Evolutionary conservation across 2,797 vertebrate species (phyloP).

Genomic region (Falco concolor): DNA sequence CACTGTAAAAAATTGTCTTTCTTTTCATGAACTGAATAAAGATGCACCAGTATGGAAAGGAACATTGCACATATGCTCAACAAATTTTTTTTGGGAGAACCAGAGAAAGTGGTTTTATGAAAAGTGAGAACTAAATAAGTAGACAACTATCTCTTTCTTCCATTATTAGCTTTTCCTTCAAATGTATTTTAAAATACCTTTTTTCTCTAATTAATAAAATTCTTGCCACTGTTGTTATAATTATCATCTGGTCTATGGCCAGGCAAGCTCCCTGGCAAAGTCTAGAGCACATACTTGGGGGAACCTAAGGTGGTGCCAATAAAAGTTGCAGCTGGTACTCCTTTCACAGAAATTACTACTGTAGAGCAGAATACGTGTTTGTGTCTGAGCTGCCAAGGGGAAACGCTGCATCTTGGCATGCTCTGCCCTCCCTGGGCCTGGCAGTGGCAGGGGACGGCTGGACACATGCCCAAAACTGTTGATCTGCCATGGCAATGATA

Average conservation of each 20-base stretch:
- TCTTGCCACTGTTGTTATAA: background rate
- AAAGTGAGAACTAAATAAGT: background rate
- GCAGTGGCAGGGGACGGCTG: background rate
- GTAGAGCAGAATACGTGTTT: background rate
- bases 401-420: background rate
- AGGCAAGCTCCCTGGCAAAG: background rate
- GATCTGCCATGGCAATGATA: conserved; percentile 13
- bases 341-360: background rate
- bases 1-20: background rate
- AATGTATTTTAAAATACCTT: background rate
- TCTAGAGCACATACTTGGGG: background rate
- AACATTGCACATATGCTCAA: fast-evolving
- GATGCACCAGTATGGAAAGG: background rate
- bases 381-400: conserved; percentile 16
- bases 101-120: background rate
- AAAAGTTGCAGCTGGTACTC: background rate
- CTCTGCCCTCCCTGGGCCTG: background rate
- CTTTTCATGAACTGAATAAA: background rate
- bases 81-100: background rate
- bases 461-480: background rate
- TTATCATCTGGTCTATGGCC: background rate
- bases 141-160: background rate
- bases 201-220: background rate
- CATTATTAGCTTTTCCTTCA: background rate
- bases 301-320: background rate